Base-by-base conservation (phyloP, 2,888 invertebrate genomes). In the Melanostoma mellinum region DNA sequence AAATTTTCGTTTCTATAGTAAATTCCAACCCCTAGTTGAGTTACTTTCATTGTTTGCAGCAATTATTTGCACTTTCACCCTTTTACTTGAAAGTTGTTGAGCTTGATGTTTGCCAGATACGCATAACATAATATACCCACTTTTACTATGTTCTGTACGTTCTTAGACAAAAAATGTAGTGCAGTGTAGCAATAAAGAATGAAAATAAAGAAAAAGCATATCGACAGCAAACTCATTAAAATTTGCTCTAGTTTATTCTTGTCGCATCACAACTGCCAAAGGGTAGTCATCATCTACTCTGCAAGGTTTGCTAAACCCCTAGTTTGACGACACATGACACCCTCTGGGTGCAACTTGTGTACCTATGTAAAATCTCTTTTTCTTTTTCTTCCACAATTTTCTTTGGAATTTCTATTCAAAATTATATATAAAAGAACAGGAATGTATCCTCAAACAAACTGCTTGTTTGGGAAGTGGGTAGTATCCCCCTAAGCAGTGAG, bases 141-240 rank as follows among this genome's bases (percentile, higher is more conserved):
- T 32, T 46, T 46, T 36, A 63, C 38, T 63, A 40, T 63, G 38
- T 61, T 35, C 60, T 44, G 20, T 35, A 63, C 35, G 35, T 30
- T 50, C 42, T n/a, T 46, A 50, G 40, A 42, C 42, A 10, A 3
- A 0, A 33, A 6, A 53, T 6, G 42, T 58, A 73, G 68, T 82
- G 73, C 82, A 82, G 72, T 82, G 50, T 6, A 52, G 33, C 6
- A 4, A 46, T 44, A 60, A 9, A 32, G 36, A 20, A 20, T 20
- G 20, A 20, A 20, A 20, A 20, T 30, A 63, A 48, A 10, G 68
- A 50, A 69, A 55, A 4, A 67, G 61, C 33, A 30, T 82, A 82
- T 82, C 73, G 82, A 82, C 78, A 82, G 69, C 82, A 82, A 78
- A 82, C 82, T 82, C 82, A 82, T 82, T 77, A 77, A 73, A 82